Evolutionary conservation across 1,140 invertebrate species (phyloP).

Genomic region (Venturia canescens): DNA sequence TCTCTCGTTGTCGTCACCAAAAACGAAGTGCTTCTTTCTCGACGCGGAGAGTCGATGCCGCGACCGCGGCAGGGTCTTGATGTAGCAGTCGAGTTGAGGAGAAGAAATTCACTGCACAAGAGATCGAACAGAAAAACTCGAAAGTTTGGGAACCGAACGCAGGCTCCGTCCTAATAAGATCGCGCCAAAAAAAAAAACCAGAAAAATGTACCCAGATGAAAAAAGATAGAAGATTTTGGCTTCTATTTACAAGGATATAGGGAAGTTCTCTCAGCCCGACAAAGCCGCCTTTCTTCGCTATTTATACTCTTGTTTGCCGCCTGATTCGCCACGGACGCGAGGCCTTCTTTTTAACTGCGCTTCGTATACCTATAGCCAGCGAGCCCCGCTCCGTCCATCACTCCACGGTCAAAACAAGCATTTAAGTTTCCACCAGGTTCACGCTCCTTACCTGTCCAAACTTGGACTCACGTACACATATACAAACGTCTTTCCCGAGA

Average conservation of each 20-base stretch:
- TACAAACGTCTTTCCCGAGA: not conserved
- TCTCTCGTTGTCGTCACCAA: constrained; percentile 34
- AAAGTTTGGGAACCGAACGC: too few species aligned
- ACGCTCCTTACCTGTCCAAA: constrained; percentile 20
- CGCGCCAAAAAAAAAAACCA: not conserved
- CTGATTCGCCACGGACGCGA: constrained; percentile 68
- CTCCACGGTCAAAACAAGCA: constrained; percentile 64
- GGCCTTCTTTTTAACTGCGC: constrained; percentile 43
- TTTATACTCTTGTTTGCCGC: constrained; percentile 72
- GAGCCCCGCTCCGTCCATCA: constrained; percentile 51
- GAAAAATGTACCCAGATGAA: not conserved
- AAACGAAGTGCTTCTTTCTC: constrained; percentile 46
- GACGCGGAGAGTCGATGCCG: constrained; percentile 39
- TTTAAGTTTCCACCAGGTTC: constrained; percentile 56
- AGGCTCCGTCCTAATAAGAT: too few species aligned
- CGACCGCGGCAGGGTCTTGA: constrained; percentile 26
- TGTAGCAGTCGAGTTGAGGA: not conserved
- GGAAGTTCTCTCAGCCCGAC: not conserved
- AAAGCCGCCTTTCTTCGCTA: constrained; percentile 48
- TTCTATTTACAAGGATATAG: not conserved
- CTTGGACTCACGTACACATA: not conserved
- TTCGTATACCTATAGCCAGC: constrained; percentile 23
- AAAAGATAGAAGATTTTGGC: not conserved
- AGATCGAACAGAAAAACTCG: too few species aligned
- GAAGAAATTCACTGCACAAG: not conserved